Evolutionary conservation across 2,888 invertebrate genomes (phyloP).

Genomic region (Odontothrips loti): DNA sequence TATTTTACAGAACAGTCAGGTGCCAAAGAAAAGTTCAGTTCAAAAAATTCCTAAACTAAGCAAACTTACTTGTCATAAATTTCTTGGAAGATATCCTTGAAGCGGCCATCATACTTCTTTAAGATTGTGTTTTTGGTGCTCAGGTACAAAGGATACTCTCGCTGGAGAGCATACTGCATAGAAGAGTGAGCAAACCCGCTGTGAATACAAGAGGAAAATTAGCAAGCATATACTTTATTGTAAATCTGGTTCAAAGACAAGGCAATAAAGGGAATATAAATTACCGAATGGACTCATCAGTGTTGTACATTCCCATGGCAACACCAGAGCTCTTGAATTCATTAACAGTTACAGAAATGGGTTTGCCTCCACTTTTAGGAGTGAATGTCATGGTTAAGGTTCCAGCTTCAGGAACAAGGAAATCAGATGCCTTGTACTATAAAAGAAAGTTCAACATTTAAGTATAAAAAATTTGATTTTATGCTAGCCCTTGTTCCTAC

Average conservation of each 20-base stretch:
- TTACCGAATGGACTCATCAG: slow-evolving; percentile 76
- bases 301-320: slow-evolving; percentile 94
- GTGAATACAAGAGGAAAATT: not conserved
- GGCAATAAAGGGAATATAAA: not conserved
- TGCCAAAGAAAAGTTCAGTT: not conserved
- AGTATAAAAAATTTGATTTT: too few relatives aligned
- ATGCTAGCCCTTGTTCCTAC: too few relatives aligned
- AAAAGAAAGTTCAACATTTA: not conserved
- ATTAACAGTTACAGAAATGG: slow-evolving; percentile 71
- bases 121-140: slow-evolving; percentile 97
- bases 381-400: slow-evolving; percentile 80
- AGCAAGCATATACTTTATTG: too few relatives aligned
- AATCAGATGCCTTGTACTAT: slow-evolving; percentile 90
- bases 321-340: slow-evolving; percentile 85
- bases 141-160: slow-evolving; percentile 83
- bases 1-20: not conserved
- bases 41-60: not conserved
- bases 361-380: slow-evolving; percentile 57
- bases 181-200: slow-evolving; percentile 92
- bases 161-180: slow-evolving; percentile 80
- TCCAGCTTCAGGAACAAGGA: slow-evolving; percentile 87
- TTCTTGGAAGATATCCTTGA: slow-evolving; percentile 96
- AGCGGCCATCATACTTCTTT: slow-evolving; percentile 92
- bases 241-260: not conserved
- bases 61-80: slow-evolving; percentile 67